Conservation (phyloP, 2,797 vertebrate genomes). For the Ctenopoma multispine region DNA sequence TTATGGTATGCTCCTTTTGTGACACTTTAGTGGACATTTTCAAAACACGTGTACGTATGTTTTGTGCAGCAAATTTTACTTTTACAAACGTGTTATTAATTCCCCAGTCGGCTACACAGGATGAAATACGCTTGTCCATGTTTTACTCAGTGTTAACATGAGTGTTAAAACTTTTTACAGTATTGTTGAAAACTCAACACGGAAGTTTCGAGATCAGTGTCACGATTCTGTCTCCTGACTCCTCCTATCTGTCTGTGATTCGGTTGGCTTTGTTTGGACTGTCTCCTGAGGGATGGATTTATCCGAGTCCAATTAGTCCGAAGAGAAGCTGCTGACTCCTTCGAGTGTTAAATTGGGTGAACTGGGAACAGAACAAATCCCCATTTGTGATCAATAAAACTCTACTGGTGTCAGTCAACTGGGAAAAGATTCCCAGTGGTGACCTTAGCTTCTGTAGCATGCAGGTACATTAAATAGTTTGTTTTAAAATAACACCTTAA, state of each 20-base stretch:
- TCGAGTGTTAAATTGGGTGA: constrained; percentile 36
- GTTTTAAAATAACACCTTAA: too few species aligned
- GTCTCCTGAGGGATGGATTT: constrained; percentile 23
- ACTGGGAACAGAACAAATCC: constrained; percentile 37
- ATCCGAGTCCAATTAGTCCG: constrained; percentile 37
- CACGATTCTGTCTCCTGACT: background rate
- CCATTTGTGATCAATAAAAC: constrained; percentile 31
- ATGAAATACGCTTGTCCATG: too few species aligned
- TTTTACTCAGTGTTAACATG: too few species aligned
- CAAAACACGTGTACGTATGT: too few species aligned
- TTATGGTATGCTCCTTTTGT: too few species aligned
- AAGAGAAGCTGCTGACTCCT: constrained; percentile 21
- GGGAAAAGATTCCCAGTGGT: background rate
- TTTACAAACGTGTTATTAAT: too few species aligned
- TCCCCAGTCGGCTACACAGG: too few species aligned
- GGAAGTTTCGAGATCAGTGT: background rate
- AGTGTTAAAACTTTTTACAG: background rate
- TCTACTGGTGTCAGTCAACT: constrained; percentile 7
- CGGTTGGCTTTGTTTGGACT: constrained; percentile 19
- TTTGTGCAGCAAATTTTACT: too few species aligned
- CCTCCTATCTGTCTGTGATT: constrained; percentile 2
- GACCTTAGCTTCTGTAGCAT: background rate
- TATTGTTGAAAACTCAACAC: background rate
- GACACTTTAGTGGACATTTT: too few species aligned
- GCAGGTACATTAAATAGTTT: too few species aligned